Base-by-base conservation (phyloP, 2,797 vertebrate species). In the Yasuhikotakia modesta region DNA sequence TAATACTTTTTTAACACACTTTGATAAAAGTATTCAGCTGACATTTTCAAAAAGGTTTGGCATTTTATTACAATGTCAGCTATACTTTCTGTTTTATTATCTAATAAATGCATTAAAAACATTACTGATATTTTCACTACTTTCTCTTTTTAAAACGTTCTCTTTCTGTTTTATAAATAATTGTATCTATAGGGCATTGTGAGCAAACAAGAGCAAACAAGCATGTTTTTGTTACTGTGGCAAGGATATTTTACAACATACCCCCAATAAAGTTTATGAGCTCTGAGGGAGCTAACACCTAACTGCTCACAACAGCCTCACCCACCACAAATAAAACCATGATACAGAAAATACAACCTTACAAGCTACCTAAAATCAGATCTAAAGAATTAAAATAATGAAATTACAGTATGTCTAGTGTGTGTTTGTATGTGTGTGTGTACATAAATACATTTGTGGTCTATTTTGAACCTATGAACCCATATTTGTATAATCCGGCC, bases 241-340 rank as follows among this genome's bases (percentile, higher is more conserved):
- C 88, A 88, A 88, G 86, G 78, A 85, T 79, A 16, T 78, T 80
- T 90, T 91, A 91, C 81, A 71, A 82, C 86, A 3, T 30, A 60
- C 72, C 71, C 85, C 83, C 79, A 81, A 91, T 92, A 92, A 93
- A 92, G 22, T 92, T 92, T 92, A 92, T 87, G 85, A 82, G 14
- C 21, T 63, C 27, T 70, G 75, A 79, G 64, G 69, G 60, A 74
- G 73, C 84, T 87, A 79, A 82, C n/a, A n/a, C n/a, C n/a, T n/a
- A n/a, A n/a, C n/a, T n/a, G n/a, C n/a, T n/a, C n/a, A n/a, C n/a
- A n/a, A n/a, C n/a, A n/a, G n/a, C n/a, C n/a, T n/a, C n/a, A n/a
- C n/a, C n/a, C 8, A 83, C 86, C 79, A 81, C 85, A 78, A 87
- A 86, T 83, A 81, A 82, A 87, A 81, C 52, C 60, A 11, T 24